Evolutionary conservation across 2,888 invertebrate species (phyloP), one percentile per base, ranked within the genome.

Genomic region (Plusia festucae): DNA sequence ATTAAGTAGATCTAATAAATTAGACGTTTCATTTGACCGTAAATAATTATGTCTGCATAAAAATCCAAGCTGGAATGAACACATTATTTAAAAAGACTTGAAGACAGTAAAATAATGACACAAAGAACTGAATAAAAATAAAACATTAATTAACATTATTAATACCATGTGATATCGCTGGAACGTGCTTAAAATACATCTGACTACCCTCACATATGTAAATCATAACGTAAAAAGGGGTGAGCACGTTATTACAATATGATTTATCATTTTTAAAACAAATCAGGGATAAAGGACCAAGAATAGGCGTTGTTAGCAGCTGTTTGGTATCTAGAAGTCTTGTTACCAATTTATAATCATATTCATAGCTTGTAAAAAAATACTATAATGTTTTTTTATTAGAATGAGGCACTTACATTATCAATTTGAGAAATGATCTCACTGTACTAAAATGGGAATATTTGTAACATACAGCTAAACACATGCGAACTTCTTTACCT

Each of bases 141-240:
- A 75, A 60, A 59, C 55, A 53, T 70, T 72, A 74, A 78, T 76
- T 72, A 82, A 69, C 32, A 32, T 71, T 71, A 82, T 83, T 77
- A 73, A 72, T 57, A 77, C 77, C 84, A 82, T 69, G 64, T 82
- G 84, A 84, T 77, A 73, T 62, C 51, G 65, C 64, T 9, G 46
- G 44, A 62, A 66, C 53, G 53, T 4, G 32, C 68, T 70, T 8
- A 62, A 70, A 75, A 83, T 76, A 79, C 54, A 62, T 56, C 58
- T 66, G 70, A 69, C 70, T 77, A 75, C 85, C 87, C 81, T 84
- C 82, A 79, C 60, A 74, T 62, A 78, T 81, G 82, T 90, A 87
- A 89, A 91, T 91, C 87, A 86, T 84, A 83, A 79, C 60, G 40
- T 70, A 57, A 82, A 78, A 80, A 82, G 84, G 85, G 83, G 79